These are phyloP conservation scores for Callithrix jacchus DNA, from an alignment of 2,113 vertebrate species.

Conservation along the genomic window DNA sequence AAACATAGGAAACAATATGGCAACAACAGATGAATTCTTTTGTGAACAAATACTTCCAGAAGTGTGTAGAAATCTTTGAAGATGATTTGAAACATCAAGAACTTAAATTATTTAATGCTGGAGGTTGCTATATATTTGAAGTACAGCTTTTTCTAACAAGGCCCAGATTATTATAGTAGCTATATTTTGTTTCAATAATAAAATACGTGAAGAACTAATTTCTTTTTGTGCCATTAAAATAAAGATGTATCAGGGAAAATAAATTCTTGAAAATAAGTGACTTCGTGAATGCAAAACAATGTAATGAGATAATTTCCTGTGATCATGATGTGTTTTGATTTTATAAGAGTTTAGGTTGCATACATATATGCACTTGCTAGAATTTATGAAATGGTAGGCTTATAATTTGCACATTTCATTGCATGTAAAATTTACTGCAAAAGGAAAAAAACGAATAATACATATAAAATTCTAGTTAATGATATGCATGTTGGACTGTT, in stretches of 20 bases:
- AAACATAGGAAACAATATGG: neutral
- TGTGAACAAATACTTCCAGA: neutral
- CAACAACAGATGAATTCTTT: neutral
- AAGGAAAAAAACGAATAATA: neutral
- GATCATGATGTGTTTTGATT: neutral
- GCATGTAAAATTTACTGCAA: neutral
- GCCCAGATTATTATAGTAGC: neutral
- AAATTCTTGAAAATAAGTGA: neutral
- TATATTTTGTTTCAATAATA: neutral
- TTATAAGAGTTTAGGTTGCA: neutral
- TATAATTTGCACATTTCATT: neutral
- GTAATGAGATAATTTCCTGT: neutral
- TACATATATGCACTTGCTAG: neutral
- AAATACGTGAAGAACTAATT: neutral
- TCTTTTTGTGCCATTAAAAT: neutral
- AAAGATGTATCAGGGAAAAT: neutral
- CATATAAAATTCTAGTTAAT: neutral
- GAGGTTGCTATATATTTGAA: neutral
- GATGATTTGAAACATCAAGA: conserved; percentile 1
- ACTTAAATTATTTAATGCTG: neutral
- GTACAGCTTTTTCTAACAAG: neutral
- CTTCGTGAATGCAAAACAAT: neutral
- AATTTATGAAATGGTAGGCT: neutral
- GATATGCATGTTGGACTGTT: neutral
- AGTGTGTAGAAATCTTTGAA: neutral